Percentiles rank a stretch among this genome's conserved stretches.
phyloP scores from a whole-genome alignment of 2,888 invertebrate genomes.

The Drosophila neutralis region DNA sequence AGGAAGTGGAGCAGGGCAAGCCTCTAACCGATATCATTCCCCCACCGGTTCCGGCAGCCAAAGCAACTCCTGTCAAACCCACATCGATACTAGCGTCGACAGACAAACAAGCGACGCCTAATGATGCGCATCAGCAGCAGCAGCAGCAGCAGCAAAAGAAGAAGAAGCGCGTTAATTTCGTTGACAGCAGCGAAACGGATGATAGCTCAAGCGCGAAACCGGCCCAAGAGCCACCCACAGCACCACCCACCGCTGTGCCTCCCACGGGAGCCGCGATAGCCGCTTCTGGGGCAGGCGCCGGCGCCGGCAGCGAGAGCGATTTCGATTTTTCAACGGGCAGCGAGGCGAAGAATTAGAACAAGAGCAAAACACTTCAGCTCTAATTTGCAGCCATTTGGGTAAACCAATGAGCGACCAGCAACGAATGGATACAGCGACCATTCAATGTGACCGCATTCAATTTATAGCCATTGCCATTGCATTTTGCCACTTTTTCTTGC shows the following conservation, averaged over 20 bases:
- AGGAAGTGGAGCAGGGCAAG: conserved; percentile 55
- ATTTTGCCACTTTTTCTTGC: conserved; percentile 11
- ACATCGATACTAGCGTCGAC: conserved; percentile 79
- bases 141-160: conserved; percentile 78
- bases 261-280: conserved; percentile 30
- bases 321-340: conserved; percentile 84
- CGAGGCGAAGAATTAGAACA: conserved; percentile 81
- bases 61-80: conserved; percentile 59
- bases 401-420: conserved; percentile 57
- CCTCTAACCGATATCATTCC: conserved; percentile 30
- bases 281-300: conserved; percentile 10
- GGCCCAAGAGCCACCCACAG: conserved; percentile 46
- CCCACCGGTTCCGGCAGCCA: conserved; percentile 36
- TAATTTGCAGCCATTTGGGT: conserved; percentile 79
- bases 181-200: conserved; percentile 84
- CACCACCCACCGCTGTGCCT: conserved; percentile 1
- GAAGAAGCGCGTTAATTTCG: conserved; percentile 84
- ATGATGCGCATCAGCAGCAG: conserved; percentile 76
- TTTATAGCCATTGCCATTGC: conserved; percentile 56
- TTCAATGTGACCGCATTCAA: conserved; percentile 67
- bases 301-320: conserved; percentile 82
- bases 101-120: conserved; percentile 78
- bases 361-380: conserved; percentile 62
- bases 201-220: conserved; percentile 81
- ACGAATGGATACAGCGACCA: conserved; percentile 23